Evolutionary conservation across 2,797 vertebrate species (phyloP), one percentile per base, ranked within the genome.

Genomic region (Paedocypris micromegethes): DNA sequence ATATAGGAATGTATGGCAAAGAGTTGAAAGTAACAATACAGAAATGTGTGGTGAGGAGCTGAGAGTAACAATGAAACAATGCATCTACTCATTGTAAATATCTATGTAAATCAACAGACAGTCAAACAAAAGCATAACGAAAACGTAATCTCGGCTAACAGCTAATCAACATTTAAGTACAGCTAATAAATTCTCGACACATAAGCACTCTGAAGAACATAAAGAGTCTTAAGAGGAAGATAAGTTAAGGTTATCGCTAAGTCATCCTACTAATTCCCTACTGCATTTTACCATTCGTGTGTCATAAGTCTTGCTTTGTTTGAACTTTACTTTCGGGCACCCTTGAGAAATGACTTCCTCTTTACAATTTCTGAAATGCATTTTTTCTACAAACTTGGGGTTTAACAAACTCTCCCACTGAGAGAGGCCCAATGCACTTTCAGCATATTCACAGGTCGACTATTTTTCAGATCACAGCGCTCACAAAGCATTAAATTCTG

Each of bases 141-240:
- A 66, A 73, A 76, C 66, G 61, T 73, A 78, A 65, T 61, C 71
- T 85, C 83, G 81, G 79, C 76, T 64, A 64, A 80, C 86, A 86
- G 83, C 76, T 83, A 77, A 78, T 85, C 81, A 76, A 78, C 60
- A 65, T 59, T 63, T 64, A 69, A 69, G 75, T n/a, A 64, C 84
- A 83, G 82, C 73, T 78, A 83, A 84, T 88, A 87, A 86, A 88
- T 82, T 74, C 69, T 69, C 75, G 79, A 77, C 74, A 64, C 23
- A 23, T 62, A 3, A 66, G 56, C 80, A 75, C 78, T 80, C 59
- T 72, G 62, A 6, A 5, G n/a, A 8, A 9, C 48, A 55, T 37
- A 58, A 40, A 73, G 39, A 41, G 55, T 46, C 44, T 75, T 64
- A 68, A 60, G 68, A 75, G 46, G 48, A 5, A 70, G 71, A 73